Evolutionary conservation across 2,113 vertebrate genomes (phyloP), one percentile per base, ranked within the genome.

Genomic region (Falco punctatus): DNA sequence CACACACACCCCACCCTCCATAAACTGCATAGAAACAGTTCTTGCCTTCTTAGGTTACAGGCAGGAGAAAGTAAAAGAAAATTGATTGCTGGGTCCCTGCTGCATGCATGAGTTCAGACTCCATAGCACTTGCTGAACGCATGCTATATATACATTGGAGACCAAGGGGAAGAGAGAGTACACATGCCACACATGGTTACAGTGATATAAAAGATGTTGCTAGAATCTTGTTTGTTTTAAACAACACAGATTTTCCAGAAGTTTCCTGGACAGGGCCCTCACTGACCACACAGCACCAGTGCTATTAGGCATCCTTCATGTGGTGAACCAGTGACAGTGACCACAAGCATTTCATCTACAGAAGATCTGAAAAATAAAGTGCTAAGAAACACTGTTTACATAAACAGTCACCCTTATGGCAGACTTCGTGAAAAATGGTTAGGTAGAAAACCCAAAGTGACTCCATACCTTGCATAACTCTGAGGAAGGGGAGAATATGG

Each of bases 251-350:
- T 79, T 81, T 79, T 55, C 59, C 54, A 5, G 19, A 51, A 78
- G 49, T 88, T 82, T 81, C 86, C 80, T 42, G 58, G 30, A 49
- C 0, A 6, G 54, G 23, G 72, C 80, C 72, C 61, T 77, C 75
- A 21, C 52, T 46, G 42, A 79, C 32, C 77, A 48, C 38, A 30
- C 30, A 70, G 44, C 49, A 59, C 42, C 59, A 55, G 7, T 24
- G 40, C 66, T 58, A 52, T 49, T 55, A 72, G 66, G 51, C 21
- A 22, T 40, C 80, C 49, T 80, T 91, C 54, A 54, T 22, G 62
- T 55, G 93, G 88, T 66, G 49, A 94, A 77, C 81, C 86, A 87
- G 61, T 8, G 55, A 84, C 83, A 86, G 93, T 28, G 87, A 79
- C 79, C 91, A 74, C 90, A 81, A 85, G 58, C 72, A 88, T 91